A percentile compares a stretch with the other conserved stretches of the same genome.
These are phyloP conservation scores for Osmoderma eremita DNA, from an alignment of 2,888 invertebrate species.

Conservation along the genomic window DNA sequence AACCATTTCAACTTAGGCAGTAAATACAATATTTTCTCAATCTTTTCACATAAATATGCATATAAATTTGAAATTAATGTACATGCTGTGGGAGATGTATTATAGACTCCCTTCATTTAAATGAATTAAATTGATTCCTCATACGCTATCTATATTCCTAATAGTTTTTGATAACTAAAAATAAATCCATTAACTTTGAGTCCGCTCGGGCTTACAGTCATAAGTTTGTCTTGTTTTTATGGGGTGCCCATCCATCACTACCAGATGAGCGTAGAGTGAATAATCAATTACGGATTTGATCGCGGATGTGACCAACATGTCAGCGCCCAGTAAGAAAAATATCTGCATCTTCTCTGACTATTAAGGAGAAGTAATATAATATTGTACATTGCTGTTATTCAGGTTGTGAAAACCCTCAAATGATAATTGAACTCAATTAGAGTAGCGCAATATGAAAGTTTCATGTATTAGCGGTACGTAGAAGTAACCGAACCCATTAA, in stretches of 20 bases:
- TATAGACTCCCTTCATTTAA: constrained; percentile 20
- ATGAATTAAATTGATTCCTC: constrained; percentile 23
- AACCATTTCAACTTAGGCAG: background rate
- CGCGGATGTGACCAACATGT: constrained; percentile 23
- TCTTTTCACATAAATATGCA: constrained; percentile 27
- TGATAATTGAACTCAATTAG: constrained; percentile 50
- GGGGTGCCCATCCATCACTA: constrained; percentile 38
- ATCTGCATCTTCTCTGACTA: background rate
- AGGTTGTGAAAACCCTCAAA: no score
- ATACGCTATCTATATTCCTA: constrained; percentile 23
- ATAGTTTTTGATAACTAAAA: constrained; percentile 42
- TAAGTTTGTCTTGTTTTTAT: constrained; percentile 42
- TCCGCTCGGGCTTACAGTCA: constrained; percentile 34
- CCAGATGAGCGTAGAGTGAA: constrained; percentile 40
- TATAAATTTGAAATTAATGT: constrained; percentile 35
- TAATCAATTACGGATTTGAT: constrained; percentile 39
- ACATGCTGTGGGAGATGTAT: constrained; percentile 16
- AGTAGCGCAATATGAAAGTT: constrained; percentile 50
- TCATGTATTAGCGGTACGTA: constrained; percentile 50
- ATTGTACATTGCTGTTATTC: no score
- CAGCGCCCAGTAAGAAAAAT: background rate
- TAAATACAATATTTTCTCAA: constrained; percentile 6
- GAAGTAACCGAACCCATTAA: constrained; percentile 51
- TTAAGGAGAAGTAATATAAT: no score
- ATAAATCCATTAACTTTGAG: constrained; percentile 42